Base-by-base conservation (phyloP, 2,888 invertebrate species). In the Apodemia zela region DNA sequence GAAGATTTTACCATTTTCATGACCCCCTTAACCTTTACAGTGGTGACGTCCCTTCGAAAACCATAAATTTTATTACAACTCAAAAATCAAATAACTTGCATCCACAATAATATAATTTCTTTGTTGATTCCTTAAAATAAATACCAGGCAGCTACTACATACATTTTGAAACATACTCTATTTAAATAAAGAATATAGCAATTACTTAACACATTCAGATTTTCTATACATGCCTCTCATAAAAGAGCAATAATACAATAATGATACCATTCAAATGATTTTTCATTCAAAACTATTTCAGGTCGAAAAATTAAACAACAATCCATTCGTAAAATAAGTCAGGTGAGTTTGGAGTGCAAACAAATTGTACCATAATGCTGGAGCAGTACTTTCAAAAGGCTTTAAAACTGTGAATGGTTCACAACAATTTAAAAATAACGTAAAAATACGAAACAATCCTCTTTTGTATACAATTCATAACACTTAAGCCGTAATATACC, bases 391-490 rank as follows among this genome's bases (percentile, higher is more conserved):
- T 54, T 54, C 21, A 54, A 54, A 54, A 54, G 54, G 62, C 62
- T 66, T 64, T 60, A 62, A 65, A 67, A 68, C 65, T 64, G 60
- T 62, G 63, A 70, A 68, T 64, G 63, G 67, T 58, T 54, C 65
- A 65, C 69, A 66, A 69, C 67, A 68, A 68, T 71, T 67, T 66
- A 70, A 64, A 45, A 70, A 66, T 68, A 69, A 69, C 66, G 64
- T 60, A 66, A 67, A 69, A 68, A 66, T 69, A 71, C 65, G 64
- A 69, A 66, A 65, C 58, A 54, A 54, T 54, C 54, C 54, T 65
- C 65, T 69, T 60, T 67, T 68, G 66, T 68, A 66, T 57, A 38
- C 58, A 64, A 62, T 66, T 64, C 66, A 66, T 67, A 66, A 67
- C 65, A 59, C 64, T 63, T 63, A 62, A 63, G 54, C 51, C 59